These are phyloP conservation scores for Ylistrum balloti DNA, from an alignment of 1,140 invertebrate genomes.

Conservation along the genomic window DNA sequence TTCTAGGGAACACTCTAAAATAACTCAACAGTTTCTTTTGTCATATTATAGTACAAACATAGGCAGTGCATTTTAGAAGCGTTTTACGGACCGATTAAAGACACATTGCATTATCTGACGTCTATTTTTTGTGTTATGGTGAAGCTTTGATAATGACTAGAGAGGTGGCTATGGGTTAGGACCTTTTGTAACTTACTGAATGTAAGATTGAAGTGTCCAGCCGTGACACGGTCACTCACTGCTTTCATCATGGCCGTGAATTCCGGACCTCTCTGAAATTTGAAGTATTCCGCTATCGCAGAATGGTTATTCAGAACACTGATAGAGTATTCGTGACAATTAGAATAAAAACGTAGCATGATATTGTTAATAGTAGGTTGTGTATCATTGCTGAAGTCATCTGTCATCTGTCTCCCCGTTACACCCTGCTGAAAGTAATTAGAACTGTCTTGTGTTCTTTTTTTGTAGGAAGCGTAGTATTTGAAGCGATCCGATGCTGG, in stretches of 20 bases:
- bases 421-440: slow-evolving; percentile 72
- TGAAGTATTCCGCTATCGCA: slow-evolving; percentile 86
- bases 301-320: slow-evolving; percentile 90
- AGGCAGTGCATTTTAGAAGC: too few species aligned
- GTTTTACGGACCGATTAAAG: too few species aligned
- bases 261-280: slow-evolving; percentile 85
- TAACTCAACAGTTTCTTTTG: too few species aligned
- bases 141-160: too few species aligned
- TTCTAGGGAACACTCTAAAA: too few species aligned
- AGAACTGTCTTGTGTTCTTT: slow-evolving; percentile 72
- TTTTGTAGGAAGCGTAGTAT: slow-evolving; percentile 68
- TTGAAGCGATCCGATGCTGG: slow-evolving; percentile 61
- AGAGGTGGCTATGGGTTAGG: too few species aligned
- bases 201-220: neutral
- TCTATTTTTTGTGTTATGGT: too few species aligned
- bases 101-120: too few species aligned
- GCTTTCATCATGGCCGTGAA: slow-evolving; percentile 82
- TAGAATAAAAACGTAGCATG: slow-evolving; percentile 74
- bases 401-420: slow-evolving; percentile 53
- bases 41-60: too few species aligned
- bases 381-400: slow-evolving; percentile 48
- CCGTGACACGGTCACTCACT: neutral
- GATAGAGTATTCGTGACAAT: slow-evolving; percentile 78
- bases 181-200: neutral
- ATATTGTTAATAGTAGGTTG: slow-evolving; percentile 70